Base-by-base conservation (phyloP, 2,797 vertebrate species). In the Pseudocheirus occidentalis region DNA sequence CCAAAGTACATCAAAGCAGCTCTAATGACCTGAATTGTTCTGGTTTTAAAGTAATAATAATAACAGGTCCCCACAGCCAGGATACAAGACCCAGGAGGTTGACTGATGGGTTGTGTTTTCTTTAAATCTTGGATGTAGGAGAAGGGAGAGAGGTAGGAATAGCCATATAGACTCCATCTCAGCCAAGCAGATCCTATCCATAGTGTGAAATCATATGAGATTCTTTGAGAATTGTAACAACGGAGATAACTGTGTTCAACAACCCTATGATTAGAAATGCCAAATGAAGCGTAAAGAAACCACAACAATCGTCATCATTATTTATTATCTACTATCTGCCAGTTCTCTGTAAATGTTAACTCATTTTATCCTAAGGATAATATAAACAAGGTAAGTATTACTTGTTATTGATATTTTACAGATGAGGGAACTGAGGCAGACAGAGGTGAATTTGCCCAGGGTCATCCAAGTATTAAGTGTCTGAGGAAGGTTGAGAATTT, bases 1-100 rank as follows among this genome's bases (percentile, higher is more conserved):
- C 29, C 55, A 90, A 92, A 93, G 12, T 34, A 9, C 27, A 46
- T 92, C 27, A 96, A 97, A 95, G 73, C 10, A 27, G 73, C 21
- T 87, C 40, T 14, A 27, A 21, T 87, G 40, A 12, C 73, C 34
- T 87, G 73, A 46, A 87, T 50, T 50, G 73, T 11, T 87, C 73
- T 27, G 9, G 21, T 50, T 87, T 87, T 87, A 50, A 27, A 87
- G 24, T 27, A 46, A 87, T 27, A 46, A 87, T 28, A 46, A 87
- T 12, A 87, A 24, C 10, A 24, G 40, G 12, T 50, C 24, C 40
- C 73, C 73, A 87, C 73, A 87, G 73, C 10, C 73, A 87, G 24
- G 10, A 50, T 27, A 87, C 3, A 50, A 46, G 73, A 27, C 40
- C 40, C 73, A 87, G 21, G 73, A 27, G 4, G 73, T 46, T 87